Evolutionary conservation across 2,888 invertebrate genomes (phyloP), one percentile per base, ranked within the genome.

Genomic region (Drosophila ezoana): DNA sequence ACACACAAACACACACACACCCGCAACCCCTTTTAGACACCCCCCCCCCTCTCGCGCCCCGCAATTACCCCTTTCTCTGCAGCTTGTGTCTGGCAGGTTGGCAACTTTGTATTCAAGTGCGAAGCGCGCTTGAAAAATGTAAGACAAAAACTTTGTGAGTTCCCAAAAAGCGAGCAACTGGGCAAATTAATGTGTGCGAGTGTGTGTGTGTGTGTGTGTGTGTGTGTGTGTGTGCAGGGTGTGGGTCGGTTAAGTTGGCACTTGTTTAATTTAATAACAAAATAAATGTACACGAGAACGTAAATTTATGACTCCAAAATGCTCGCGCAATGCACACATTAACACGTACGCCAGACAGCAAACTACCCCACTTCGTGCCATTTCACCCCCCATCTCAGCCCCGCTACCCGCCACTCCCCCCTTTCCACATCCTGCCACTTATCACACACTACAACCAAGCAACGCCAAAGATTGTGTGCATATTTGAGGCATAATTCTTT

Each of bases 231-330:
- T 49, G 64, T 35, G 65, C 20, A 23, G 56, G 51, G 20, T 65
- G 56, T 48, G 8, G 23, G 23, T 23, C 23, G 23, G 28, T 40
- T 61, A 72, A 65, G 76, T 56, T 80, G 84, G 87, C 85, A 89
- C 85, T 81, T 77, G 77, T 83, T 89, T 81, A 86, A 86, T 83
- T 90, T 89, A 90, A 90, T 89, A 90, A 89, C 86, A 91, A 87
- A 91, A 90, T 90, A 90, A 91, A 90, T 91, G 91, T 89, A 90
- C 89, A 79, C 83, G 88, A 83, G 78, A 79, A 84, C 82, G 79
- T 81, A 79, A 90, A 90, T 91, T 91, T 90, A 90, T 91, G 85
- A 73, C 76, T 69, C 70, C 49, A 73, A 66, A 76, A 83, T 75
- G 68, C 71, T 65, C 66, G 60, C 68, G 76, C 76, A 73, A 64